A percentile compares a stretch with the other conserved stretches of the same genome.
Evolutionary conservation across 2,888 invertebrate genomes (phyloP).

Genomic region (Willowsia nigromaculata): DNA sequence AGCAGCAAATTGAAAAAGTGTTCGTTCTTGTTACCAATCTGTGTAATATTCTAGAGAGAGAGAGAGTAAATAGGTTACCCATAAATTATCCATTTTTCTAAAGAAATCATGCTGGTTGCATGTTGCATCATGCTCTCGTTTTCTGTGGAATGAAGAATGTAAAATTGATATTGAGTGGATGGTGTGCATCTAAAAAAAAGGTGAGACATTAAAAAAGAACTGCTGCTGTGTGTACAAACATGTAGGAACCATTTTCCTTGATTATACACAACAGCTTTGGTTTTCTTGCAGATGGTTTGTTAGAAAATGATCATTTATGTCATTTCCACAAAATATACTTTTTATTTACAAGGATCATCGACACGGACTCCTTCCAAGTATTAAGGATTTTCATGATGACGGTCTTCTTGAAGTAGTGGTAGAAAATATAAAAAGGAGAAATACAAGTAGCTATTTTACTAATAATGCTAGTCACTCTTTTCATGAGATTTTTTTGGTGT

Average conservation of each 20-base stretch:
- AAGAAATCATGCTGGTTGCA: neutral
- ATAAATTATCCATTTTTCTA: constrained; percentile 68
- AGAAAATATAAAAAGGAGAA: constrained; percentile 28
- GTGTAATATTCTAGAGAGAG: constrained; percentile 13
- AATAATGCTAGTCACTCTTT: constrained; percentile 4
- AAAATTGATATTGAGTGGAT: constrained; percentile 44
- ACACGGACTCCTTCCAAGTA: neutral
- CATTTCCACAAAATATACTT: constrained; percentile 56
- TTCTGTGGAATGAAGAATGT: neutral
- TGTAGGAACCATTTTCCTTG: neutral
- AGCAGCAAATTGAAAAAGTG: constrained; percentile 52
- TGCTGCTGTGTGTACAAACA: neutral
- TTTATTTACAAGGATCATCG: constrained; percentile 8
- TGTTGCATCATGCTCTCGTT: neutral
- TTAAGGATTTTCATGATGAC: neutral
- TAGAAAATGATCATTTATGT: constrained; percentile 62
- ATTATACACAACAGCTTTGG: neutral
- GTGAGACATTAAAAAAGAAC: constrained; percentile 46
- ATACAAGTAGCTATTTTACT: constrained; percentile 48
- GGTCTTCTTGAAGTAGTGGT: neutral
- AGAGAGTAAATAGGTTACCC: constrained; percentile 56
- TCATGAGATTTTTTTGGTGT: neutral
- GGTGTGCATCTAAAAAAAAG: neutral
- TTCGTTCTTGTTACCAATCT: constrained; percentile 42
- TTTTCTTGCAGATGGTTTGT: constrained; percentile 34